These are phyloP conservation scores for Alitta virens DNA, from an alignment of 2,888 invertebrate species.

Conservation along the genomic window DNA sequence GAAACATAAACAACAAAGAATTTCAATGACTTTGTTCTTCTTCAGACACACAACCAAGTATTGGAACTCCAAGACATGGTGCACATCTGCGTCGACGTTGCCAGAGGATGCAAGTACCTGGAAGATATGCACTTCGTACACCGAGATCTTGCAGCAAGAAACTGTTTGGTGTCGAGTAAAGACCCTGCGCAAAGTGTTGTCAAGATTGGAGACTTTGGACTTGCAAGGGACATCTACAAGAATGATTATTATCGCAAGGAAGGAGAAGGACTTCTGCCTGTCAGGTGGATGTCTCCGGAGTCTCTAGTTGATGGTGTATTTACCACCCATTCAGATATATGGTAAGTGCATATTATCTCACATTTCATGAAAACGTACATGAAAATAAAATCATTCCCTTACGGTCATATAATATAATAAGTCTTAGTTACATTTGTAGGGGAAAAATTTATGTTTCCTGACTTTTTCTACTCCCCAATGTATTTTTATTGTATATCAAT, in stretches of 20 bases:
- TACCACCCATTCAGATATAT: slow-evolving; percentile 94
- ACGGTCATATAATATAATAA: no score
- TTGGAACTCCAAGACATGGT: slow-evolving; percentile 81
- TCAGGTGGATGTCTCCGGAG: slow-evolving; percentile 98
- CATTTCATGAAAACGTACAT: no score
- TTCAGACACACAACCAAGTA: no score
- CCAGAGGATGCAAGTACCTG: slow-evolving; percentile 89
- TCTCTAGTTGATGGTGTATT: slow-evolving; percentile 93
- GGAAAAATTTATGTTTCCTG: no score
- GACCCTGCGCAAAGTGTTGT: slow-evolving; percentile 62
- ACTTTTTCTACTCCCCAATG: no score
- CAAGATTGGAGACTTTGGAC: slow-evolving; percentile 96
- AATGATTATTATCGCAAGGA: slow-evolving; percentile 97
- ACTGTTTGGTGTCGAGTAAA: slow-evolving; percentile 75
- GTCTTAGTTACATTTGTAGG: no score
- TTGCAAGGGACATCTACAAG: slow-evolving; percentile 94
- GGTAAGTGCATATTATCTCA: slow-evolving; percentile 62
- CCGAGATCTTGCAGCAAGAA: slow-evolving; percentile 87
- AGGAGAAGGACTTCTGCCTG: slow-evolving; percentile 83
- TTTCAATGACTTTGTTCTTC: no score
- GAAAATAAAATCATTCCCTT: no score
- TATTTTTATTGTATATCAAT: no score
- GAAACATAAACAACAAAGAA: no score
- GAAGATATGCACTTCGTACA: slow-evolving; percentile 86
- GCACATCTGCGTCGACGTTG: slow-evolving; percentile 92